Conservation (phyloP, 53 echinoderm and acorn worm species). For the Apostichopus leukothele region DNA sequence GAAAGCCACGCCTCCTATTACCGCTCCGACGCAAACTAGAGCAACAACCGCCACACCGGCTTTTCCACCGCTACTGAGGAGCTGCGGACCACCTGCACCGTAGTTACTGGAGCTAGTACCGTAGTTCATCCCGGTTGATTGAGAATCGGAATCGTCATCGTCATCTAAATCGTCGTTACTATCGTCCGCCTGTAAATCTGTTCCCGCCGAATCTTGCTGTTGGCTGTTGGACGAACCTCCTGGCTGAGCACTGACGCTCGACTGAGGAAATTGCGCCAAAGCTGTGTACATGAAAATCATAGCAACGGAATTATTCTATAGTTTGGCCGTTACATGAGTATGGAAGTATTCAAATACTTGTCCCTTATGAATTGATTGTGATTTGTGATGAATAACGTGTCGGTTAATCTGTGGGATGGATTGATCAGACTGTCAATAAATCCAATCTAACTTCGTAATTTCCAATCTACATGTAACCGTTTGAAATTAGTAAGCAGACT, state of each 20-base stretch:
- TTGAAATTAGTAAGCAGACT: no score
- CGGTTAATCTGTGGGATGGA: no score
- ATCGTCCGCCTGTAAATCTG: background rate
- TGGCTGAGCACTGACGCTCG: background rate
- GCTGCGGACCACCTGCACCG: conserved; percentile 20
- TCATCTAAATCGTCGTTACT: background rate
- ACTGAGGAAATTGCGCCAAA: conserved; percentile 22
- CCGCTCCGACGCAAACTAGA: conserved; percentile 14
- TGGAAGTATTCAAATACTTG: no score
- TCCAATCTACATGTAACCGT: no score
- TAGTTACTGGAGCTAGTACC: background rate
- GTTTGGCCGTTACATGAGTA: no score
- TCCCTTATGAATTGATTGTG: no score
- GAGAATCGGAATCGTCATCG: background rate
- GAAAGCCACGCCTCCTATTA: conserved; percentile 35
- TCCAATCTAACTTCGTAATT: no score
- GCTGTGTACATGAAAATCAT: background rate
- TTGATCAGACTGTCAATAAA: no score
- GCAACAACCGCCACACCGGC: conserved; percentile 33
- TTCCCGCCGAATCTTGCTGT: background rate
- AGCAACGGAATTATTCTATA: background rate
- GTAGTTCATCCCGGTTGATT: background rate
- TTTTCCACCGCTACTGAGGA: conserved; percentile 35
- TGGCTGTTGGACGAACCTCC: conserved; percentile 27
- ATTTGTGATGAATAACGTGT: no score